phyloP scores from a whole-genome alignment of 2,888 invertebrate genomes.

The Sepiola atlantica region DNA sequence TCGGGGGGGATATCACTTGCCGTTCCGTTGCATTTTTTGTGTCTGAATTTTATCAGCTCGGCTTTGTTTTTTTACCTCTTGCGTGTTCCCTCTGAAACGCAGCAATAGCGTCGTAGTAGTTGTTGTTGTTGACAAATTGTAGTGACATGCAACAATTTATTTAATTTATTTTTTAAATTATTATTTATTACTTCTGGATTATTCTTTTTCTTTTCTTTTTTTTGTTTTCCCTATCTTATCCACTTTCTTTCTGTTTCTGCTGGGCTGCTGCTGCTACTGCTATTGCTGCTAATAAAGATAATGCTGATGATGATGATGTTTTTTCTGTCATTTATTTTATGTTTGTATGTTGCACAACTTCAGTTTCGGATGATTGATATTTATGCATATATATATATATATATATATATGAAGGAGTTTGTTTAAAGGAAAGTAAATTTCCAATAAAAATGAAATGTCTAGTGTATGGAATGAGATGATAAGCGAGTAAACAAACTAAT shows the following conservation, averaged over 20 bases:
- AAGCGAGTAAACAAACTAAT: too few relatives aligned
- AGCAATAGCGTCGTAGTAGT: neutral
- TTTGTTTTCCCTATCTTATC: neutral
- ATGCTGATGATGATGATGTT: neutral
- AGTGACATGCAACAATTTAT: neutral
- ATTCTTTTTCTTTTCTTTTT: neutral
- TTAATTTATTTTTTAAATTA: neutral
- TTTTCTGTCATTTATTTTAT: neutral
- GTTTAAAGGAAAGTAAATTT: too few relatives aligned
- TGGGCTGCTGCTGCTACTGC: neutral
- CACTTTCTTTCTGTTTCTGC: neutral
- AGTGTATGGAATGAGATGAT: too few relatives aligned
- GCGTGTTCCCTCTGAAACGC: neutral
- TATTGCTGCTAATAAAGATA: constrained; percentile 18
- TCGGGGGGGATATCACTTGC: neutral
- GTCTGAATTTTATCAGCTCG: neutral
- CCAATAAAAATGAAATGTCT: too few relatives aligned
- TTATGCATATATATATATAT: too few relatives aligned
- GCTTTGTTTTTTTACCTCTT: neutral
- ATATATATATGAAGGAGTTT: too few relatives aligned
- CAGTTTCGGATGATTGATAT: neutral
- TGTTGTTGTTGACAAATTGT: neutral
- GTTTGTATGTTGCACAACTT: constrained; percentile 6
- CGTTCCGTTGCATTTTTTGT: neutral
- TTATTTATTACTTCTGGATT: neutral